These are phyloP conservation scores for Craniophora ligustri DNA, from an alignment of 2,888 invertebrate species.

Conservation along the genomic window DNA sequence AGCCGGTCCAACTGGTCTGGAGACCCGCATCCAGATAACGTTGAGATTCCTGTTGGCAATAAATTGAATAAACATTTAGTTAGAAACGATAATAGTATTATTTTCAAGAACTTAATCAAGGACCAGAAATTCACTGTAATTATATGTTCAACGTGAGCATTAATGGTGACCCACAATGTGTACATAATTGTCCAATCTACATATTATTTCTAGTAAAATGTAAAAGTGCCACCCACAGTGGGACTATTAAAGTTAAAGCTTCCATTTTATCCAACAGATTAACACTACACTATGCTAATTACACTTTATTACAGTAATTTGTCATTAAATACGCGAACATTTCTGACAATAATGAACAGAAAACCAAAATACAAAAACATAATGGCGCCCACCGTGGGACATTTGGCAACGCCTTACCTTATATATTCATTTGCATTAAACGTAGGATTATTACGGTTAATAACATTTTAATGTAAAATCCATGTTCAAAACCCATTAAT, in stretches of 20 bases:
- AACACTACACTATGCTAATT: slow-evolving; percentile 24
- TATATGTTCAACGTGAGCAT: slow-evolving; percentile 8
- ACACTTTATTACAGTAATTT: slow-evolving; percentile 11
- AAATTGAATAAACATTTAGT: background rate
- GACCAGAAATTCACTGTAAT: no score
- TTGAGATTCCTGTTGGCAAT: slow-evolving; percentile 92
- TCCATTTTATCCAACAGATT: slow-evolving; percentile 13
- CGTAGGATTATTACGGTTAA: slow-evolving; percentile 47
- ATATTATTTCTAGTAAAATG: no score
- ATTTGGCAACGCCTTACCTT: slow-evolving; percentile 10
- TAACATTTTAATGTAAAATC: slow-evolving; percentile 55
- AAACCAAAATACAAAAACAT: slow-evolving; percentile 11
- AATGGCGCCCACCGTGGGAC: slow-evolving; percentile 48
- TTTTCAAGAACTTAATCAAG: no score
- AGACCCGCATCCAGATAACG: slow-evolving; percentile 93
- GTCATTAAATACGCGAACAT: slow-evolving; percentile 6
- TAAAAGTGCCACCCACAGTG: slow-evolving; percentile 52
- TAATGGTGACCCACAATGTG: no score
- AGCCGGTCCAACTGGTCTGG: slow-evolving; percentile 91
- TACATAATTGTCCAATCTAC: no score
- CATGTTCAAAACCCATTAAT: slow-evolving; percentile 56
- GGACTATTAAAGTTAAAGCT: slow-evolving; percentile 29
- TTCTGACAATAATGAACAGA: slow-evolving; percentile 6
- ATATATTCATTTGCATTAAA: slow-evolving; percentile 31
- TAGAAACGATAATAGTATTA: no score